Base-by-base conservation (phyloP, 1,140 invertebrate species). In the Drosophila takahashii region DNA sequence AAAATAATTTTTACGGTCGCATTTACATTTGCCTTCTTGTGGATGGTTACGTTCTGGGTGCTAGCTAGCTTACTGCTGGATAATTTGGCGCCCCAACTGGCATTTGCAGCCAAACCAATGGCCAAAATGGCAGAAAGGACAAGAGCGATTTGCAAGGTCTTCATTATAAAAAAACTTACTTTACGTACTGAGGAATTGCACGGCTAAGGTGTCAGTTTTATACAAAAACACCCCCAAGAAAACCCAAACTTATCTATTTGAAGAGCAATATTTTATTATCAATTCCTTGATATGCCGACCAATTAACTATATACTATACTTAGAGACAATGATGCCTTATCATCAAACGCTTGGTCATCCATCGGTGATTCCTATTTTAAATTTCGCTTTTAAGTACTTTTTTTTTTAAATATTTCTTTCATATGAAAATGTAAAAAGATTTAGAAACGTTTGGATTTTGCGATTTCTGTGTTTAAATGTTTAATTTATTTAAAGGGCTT, bases 121-220 rank as follows among this genome's bases (percentile, higher is more conserved):
- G 75, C 75, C 56, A 76, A 18, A 47, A 77, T 54, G 29, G 73
- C 64, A 11, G 75, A 76, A 26, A 77, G 60, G 8, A 77, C 56
- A 15, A 77, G 45, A 9, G 37, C 59, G 8, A 75, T 27, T 41
- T 76, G 73, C n/a, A 76, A 22, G 3, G 50, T 22, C 52, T 75
- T 75, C 72, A 72, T 74, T 41, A 41, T 34, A n/a, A 32, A 29
- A 11, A n/a, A n/a, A n/a, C n/a, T n/a, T n/a, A n/a, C n/a, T n/a
- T n/a, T n/a, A 10, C 13, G 9, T 36, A 51, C 11, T 22, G 16
- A 64, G 32, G 26, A 41, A 41, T 50, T 7, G 6, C 3, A 18
- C 9, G 6, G 8, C 36, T 42, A 13, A 9, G 4, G 22, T 32
- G 15, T 3, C 9, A 2, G 36, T 67, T 67, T 52, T 67, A 65